Evolutionary conservation across 2,113 vertebrate species (phyloP), one percentile per base, ranked within the genome.

Genomic region (Echinops telfairi): DNA sequence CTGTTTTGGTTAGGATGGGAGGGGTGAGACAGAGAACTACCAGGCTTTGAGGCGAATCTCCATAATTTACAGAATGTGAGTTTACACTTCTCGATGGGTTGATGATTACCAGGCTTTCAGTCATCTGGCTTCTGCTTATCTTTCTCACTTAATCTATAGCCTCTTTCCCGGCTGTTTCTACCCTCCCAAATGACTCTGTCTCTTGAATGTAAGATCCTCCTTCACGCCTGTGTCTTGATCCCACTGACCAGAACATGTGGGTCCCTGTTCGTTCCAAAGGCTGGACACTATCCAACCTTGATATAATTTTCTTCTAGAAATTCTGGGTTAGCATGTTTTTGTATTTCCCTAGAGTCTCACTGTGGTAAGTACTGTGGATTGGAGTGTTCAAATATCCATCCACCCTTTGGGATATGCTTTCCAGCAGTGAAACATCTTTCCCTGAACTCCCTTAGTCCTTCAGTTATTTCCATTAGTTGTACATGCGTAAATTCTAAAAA

Each of bases 1-100:
- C 70, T 77, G 58, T 40, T 83, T 15, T 64, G 38, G 27, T 88
- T 86, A 89, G n/a, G 94, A 86, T 31, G 6, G 77, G 19, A 1
- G 27, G 17, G 29, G 33, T 64, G 43, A 70, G 89, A 70, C 29
- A 75, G 89, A 92, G 57, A 53, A 53, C n/a, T 78, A 7, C 22
- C 23, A 85, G 38, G 75, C 20, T 93, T 87, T 86, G 76, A 88
- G 83, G 53, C 38, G 66, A 90, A 85, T 78, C 36, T 83, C 86
- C 8, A 9, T 64, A 83, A 88, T 83, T 90, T 94, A 57, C 62
- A 73, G 62, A 89, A 94, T 70, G 89, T 19, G 31, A 81, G 8
- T 89, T 86, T 78, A 58, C 40, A 75, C 82, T 78, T 95, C 77
- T 82, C 87, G 93, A 62, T 70, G 85, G 90, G 57, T 57, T 71